phyloP scores from a whole-genome alignment of 2,888 invertebrate species.

The Aphodius sticticus region DNA sequence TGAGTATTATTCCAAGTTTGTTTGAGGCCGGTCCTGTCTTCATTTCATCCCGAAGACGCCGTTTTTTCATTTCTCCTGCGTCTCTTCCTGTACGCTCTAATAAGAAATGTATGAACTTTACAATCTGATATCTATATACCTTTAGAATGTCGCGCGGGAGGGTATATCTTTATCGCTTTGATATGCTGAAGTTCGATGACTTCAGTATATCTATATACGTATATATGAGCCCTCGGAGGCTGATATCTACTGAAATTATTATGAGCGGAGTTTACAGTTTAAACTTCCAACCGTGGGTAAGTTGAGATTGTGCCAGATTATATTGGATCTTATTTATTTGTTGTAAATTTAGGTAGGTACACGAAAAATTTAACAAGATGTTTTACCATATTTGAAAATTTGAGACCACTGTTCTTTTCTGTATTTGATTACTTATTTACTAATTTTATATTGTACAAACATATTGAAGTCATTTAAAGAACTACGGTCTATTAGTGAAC shows the following conservation, averaged over 20 bases:
- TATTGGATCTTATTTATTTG: no score
- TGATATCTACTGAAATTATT: background rate
- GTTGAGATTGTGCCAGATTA: no score
- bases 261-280: background rate
- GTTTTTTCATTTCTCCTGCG: background rate
- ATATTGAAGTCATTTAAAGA: no score
- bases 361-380: background rate
- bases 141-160: conserved; percentile 22
- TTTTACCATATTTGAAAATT: no score
- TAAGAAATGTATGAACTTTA: conserved; percentile 35
- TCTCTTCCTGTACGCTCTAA: conserved; percentile 11
- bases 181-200: background rate
- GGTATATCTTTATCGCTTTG: background rate
- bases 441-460: no score
- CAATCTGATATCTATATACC: conserved; percentile 34
- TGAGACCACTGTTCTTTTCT: no score
- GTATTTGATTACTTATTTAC: no score
- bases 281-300: background rate
- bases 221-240: background rate
- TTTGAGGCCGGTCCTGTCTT: background rate
- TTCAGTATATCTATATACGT: background rate
- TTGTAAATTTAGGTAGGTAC: no score
- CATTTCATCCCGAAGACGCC: background rate
- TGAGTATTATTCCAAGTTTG: background rate
- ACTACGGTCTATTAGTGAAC: no score